Base-by-base conservation (phyloP, 2,888 invertebrate genomes). In the Zootermopsis nevadensis region DNA sequence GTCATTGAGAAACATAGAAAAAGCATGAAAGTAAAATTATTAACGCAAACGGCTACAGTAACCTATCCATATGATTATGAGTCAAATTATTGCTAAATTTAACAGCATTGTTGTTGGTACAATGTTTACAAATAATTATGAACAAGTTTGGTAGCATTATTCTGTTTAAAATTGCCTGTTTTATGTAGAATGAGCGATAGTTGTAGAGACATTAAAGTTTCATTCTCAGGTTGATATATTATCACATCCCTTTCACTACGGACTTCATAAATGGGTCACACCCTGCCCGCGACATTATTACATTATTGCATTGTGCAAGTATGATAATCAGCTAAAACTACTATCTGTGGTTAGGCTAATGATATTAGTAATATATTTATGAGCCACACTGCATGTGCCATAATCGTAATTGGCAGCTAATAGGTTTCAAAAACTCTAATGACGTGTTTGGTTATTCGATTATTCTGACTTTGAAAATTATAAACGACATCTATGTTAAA, bases 271-370 rank as follows among this genome's bases (percentile, higher is more conserved):
- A 60, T 60, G 60, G n/a, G 60, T n/a, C 60, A 60, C 12, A 60
- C 60, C n/a, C n/a, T 60, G n/a, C n/a, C 60, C n/a, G 60, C n/a
- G 4, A 6, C 60, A 60, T 60, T 60, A 60, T 31, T 33, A 27
- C 27, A 15, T 69, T 33, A 69, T 22, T 69, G 3, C 69, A 69
- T 33, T 33, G 69, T 33, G 27, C 31, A 69, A 33, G 15, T 69
- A 10, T 31, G 33, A 69, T 69, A 69, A 69, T 69, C 69, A 33
- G 69, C 33, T 69, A 69, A 69, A 69, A 69, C 33, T 69, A 69
- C 31, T 69, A 33, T 69, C 33, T 69, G 69, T 69, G 69, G 69
- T 33, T 33, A 33, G 69, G 33, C 31, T 24, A 69, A 69, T 69
- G 69, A 69, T 69, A 33, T 33, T 33, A 69, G 33, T 69, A 69